Base-by-base conservation (phyloP, 2,113 vertebrate species). In the Rhinichthys klamathensis region DNA sequence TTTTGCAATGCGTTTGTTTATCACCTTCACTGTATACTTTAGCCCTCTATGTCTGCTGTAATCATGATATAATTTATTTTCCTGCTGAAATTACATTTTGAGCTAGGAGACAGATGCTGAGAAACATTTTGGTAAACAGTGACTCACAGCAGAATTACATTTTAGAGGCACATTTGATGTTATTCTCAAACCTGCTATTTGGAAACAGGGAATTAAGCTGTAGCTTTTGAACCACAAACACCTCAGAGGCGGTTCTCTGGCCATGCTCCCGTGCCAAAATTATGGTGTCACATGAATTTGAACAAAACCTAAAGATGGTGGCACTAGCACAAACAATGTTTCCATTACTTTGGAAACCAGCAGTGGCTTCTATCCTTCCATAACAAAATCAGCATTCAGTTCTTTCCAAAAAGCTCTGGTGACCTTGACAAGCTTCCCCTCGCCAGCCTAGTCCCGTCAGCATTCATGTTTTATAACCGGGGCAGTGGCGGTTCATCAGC, bases 401-500 rank as follows among this genome's bases (percentile, higher is more conserved):
- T 44, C 25, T 51, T 51, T 76, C 41, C 70, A 86, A 65, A 54
- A 60, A 74, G 69, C 61, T 15, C 15, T 2, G 69, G 38, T 49
- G 32, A 86, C 84, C 80, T 74, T 61, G 70, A 51, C 54, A 51
- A 61, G 35, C 38, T 70, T 80, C 69, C 77, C 49, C 25, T 85
- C 54, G 5, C 44, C 44, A 81, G 56, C 32, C 78, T 49, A 35
- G 25, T 65, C 51, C 73, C 61, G 38, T 63, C 56, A 54, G 54
- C 69, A 65, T 76, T 65, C 58, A 21, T 73, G 63, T 79, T 84
- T 79, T 67, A 51, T 27, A 54, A 41, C 32, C 41, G 25, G 65
- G 38, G 65, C 54, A 54, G 41, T 49, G 41, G 63, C n/a, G n/a
- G 73, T 74, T 72, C 74, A 80, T 83, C 84, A 83, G 65, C 80